These are phyloP conservation scores for Nesometra sesokonis DNA, from an alignment of 35 echinoderm and acorn worm species.

Conservation along the genomic window DNA sequence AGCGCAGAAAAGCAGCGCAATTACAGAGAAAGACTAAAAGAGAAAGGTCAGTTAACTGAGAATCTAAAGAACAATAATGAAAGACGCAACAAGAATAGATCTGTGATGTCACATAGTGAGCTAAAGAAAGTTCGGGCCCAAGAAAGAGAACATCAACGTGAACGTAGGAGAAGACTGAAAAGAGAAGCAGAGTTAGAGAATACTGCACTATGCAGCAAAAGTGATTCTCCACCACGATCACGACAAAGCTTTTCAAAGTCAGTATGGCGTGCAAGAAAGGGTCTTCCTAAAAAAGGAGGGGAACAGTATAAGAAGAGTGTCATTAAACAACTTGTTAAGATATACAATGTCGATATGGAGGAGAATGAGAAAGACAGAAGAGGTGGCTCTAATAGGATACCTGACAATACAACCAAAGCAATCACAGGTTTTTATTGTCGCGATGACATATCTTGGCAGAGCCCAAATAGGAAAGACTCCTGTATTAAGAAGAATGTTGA, in stretches of 20 bases:
- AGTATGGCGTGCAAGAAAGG: background rate
- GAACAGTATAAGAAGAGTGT: background rate
- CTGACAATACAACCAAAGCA: background rate
- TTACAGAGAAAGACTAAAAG: background rate
- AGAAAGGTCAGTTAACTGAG: background rate
- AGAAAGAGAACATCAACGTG: background rate
- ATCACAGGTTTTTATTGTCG: slow-evolving; percentile 3
- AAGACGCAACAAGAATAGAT: too few species aligned
- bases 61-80: too few species aligned
- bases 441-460: slow-evolving; percentile 14
- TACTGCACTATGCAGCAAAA: background rate
- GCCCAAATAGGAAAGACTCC: slow-evolving; percentile 5
- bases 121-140: too few species aligned
- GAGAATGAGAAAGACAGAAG: background rate
- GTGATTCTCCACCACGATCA: background rate
- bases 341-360: background rate
- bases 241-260: background rate
- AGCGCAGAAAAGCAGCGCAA: too few species aligned
- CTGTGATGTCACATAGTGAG: too few species aligned
- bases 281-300: background rate
- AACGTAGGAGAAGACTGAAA: background rate
- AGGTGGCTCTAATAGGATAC: background rate
- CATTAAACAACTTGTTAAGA: background rate
- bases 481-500: background rate
- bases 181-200: background rate